Percentiles rank a stretch among this genome's conserved stretches.
phyloP scores from a whole-genome alignment of 1,140 invertebrate species.

The Drosophila carrolli region DNA sequence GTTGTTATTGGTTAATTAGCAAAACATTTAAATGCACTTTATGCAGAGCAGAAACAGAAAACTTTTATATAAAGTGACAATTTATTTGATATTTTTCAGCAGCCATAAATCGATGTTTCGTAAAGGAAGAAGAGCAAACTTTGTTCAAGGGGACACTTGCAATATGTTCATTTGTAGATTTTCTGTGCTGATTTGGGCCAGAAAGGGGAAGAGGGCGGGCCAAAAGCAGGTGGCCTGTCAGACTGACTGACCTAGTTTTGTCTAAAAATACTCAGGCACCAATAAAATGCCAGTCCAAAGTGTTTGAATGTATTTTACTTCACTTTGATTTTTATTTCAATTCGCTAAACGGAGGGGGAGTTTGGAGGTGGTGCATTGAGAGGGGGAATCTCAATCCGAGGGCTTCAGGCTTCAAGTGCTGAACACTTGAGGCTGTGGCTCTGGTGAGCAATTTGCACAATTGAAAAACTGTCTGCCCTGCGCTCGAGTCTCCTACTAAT shows the following conservation, averaged over 20 bases:
- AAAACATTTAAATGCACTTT: constrained; percentile 43
- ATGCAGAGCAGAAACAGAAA: neutral
- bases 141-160: constrained; percentile 60
- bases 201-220: constrained; percentile 2
- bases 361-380: neutral
- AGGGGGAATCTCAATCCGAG: constrained; percentile 20
- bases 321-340: constrained; percentile 56
- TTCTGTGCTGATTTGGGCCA: constrained; percentile 37
- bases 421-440: constrained; percentile 42
- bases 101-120: constrained; percentile 11
- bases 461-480: constrained; percentile 52
- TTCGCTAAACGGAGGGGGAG: constrained; percentile 16
- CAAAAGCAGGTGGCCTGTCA: constrained; percentile 43
- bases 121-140: constrained; percentile 5
- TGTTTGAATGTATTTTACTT: constrained; percentile 50
- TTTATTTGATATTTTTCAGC: constrained; percentile 5
- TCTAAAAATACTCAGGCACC: constrained; percentile 46
- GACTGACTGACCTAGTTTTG: constrained; percentile 45
- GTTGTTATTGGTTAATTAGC: constrained; percentile 24
- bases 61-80: constrained; percentile 9
- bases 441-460: constrained; percentile 52
- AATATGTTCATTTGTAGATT: constrained; percentile 60
- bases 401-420: constrained; percentile 29
- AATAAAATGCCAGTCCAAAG: constrained; percentile 50
- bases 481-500: constrained; percentile 32